Evolutionary conservation across 2,888 invertebrate genomes (phyloP).

Genomic region (Trissolcus japonicus): DNA sequence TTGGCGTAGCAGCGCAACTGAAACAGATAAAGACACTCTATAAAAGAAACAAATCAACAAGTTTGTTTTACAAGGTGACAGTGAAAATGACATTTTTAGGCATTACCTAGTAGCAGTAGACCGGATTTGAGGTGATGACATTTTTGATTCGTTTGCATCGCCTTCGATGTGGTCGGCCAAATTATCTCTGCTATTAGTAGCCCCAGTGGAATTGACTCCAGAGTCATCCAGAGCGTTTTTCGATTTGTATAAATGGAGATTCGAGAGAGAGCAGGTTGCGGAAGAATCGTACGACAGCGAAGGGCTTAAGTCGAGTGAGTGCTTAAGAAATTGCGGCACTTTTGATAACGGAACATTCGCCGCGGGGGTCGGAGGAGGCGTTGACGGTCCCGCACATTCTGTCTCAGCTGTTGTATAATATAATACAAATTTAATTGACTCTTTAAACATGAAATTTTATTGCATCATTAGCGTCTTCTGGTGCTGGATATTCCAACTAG

Average conservation of each 20-base stretch:
- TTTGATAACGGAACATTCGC: constrained; percentile 58
- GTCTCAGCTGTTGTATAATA: constrained; percentile 13
- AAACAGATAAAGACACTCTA: neutral
- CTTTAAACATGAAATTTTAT: no score
- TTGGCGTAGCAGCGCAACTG: constrained; percentile 28
- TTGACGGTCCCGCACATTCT: constrained; percentile 61
- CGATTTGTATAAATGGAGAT: constrained; percentile 57
- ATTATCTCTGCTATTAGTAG: constrained; percentile 44
- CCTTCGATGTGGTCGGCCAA: constrained; percentile 26
- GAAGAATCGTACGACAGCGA: constrained; percentile 58
- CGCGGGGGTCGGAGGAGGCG: constrained; percentile 68
- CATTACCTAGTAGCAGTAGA: constrained; percentile 55
- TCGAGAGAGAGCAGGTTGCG: constrained; percentile 47
- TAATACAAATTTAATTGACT: no score
- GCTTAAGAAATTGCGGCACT: constrained; percentile 56
- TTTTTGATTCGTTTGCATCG: constrained; percentile 27
- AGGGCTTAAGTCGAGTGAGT: constrained; percentile 58
- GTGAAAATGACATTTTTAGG: neutral
- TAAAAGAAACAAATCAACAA: neutral
- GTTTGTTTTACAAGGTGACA: no score
- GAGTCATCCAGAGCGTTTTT: constrained; percentile 58
- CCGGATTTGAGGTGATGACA: constrained; percentile 23
- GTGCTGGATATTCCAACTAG: no score
- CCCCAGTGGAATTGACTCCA: constrained; percentile 44
- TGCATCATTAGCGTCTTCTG: no score